phyloP scores from a whole-genome alignment of 2,113 vertebrate genomes.

The Hippocampus abdominalis region DNA sequence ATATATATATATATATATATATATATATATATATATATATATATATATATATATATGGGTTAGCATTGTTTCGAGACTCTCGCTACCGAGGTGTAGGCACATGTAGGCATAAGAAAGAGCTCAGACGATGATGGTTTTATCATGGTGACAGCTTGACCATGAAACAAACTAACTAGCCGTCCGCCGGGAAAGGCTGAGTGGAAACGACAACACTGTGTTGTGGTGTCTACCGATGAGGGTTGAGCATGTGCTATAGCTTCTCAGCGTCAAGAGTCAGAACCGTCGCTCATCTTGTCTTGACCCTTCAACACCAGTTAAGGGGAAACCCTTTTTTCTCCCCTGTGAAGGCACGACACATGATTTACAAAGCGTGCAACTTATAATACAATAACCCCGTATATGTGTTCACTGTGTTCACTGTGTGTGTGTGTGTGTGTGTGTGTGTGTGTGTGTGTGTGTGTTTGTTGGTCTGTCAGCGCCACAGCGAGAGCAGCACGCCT shows the following conservation, averaged over 20 bases:
- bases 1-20: too few species aligned
- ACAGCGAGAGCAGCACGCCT: conserved; percentile 32
- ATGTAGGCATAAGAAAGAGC: too few species aligned
- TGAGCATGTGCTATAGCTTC: conserved; percentile 4
- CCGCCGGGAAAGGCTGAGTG: too few species aligned
- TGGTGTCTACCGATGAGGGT: neutral
- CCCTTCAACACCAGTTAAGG: conserved; percentile 22
- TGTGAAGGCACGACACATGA: conserved; percentile 29
- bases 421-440: too few species aligned
- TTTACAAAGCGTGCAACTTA: conserved; percentile 20
- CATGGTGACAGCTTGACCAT: too few species aligned
- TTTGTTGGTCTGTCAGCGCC: conserved; percentile 56
- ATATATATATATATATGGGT: too few species aligned
- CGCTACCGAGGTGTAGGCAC: too few species aligned
- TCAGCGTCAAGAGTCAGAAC: conserved; percentile 17
- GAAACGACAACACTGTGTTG: too few species aligned
- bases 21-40: too few species aligned
- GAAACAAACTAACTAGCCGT: too few species aligned
- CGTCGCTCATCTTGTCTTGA: conserved; percentile 47
- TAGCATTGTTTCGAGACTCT: too few species aligned
- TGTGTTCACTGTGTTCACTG: conserved; percentile 11
- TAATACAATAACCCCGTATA: conserved; percentile 14
- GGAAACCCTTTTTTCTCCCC: neutral
- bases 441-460: conserved; percentile 57
- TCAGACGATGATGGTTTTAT: too few species aligned